Evolutionary conservation across 53 echinoderm and acorn worm species (phyloP).

Genomic region (Henricia sp.): DNA sequence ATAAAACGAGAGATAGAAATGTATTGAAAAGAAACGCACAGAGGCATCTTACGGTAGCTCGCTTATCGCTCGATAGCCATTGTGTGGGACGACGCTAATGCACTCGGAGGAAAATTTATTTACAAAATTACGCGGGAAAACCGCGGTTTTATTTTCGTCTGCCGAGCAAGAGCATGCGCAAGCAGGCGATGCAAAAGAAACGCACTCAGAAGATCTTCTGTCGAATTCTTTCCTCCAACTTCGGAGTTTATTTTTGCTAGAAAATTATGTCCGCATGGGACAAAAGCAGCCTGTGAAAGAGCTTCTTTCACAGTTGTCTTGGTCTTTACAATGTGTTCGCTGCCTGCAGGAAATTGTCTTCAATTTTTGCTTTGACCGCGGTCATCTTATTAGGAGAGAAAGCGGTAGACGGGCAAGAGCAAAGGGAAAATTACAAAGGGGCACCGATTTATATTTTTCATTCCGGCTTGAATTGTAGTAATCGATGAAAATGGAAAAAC

Average conservation of each 20-base stretch:
- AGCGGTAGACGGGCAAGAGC: not conserved
- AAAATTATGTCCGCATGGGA: slow-evolving; percentile 38
- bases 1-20: not conserved
- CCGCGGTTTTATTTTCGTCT: not conserved
- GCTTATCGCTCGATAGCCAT: slow-evolving; percentile 38
- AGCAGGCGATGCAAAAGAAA: not conserved
- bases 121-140: slow-evolving; percentile 44
- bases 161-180: not conserved
- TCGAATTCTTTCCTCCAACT: slow-evolving; percentile 38
- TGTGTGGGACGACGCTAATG: slow-evolving; percentile 40
- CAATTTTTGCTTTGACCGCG: slow-evolving; percentile 32
- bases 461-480: slow-evolving; percentile 27
- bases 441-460: slow-evolving; percentile 26
- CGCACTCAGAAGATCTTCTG: slow-evolving; percentile 18
- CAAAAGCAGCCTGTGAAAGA: slow-evolving; percentile 50
- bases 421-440: not conserved
- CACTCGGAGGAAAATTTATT: slow-evolving; percentile 54
- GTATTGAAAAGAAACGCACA: slow-evolving; percentile 12
- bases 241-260: slow-evolving; percentile 9
- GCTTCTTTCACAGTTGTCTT: slow-evolving; percentile 49
- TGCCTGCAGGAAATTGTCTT: slow-evolving; percentile 56
- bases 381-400: no score
- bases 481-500: slow-evolving; percentile 36
- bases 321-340: slow-evolving; percentile 33
- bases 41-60: slow-evolving; percentile 26